A percentile compares a stretch with the other conserved stretches of the same genome.
These are phyloP conservation scores for Mythimna vitellina DNA, from an alignment of 2,888 invertebrate genomes.

Conservation along the genomic window DNA sequence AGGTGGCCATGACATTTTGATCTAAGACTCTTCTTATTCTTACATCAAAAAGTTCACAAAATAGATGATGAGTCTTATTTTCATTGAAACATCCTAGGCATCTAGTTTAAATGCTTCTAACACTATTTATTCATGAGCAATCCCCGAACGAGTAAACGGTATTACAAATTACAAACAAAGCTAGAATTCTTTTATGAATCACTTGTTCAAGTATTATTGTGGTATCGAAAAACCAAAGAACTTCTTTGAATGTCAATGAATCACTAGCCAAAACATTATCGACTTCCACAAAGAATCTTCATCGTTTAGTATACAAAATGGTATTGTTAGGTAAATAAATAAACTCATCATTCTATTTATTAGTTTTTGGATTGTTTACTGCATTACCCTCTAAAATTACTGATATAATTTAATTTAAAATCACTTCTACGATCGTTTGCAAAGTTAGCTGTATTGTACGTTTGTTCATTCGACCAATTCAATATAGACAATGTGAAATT, in stretches of 20 bases:
- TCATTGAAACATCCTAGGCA: neutral
- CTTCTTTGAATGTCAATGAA: slow-evolving; percentile 43
- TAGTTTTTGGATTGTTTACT: slow-evolving; percentile 1
- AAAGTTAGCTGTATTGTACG: neutral
- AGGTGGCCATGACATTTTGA: too few relatives aligned
- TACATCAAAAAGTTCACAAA: too few relatives aligned
- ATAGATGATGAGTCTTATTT: too few relatives aligned
- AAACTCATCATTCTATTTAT: slow-evolving; percentile 13
- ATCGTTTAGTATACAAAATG: slow-evolving; percentile 17
- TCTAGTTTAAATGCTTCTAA: neutral
- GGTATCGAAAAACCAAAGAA: slow-evolving; percentile 27
- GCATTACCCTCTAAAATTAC: neutral
- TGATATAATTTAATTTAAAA: neutral
- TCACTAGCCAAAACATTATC: slow-evolving; percentile 38
- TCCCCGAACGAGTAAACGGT: slow-evolving; percentile 17
- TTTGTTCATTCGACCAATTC: neutral
- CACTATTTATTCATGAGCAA: slow-evolving; percentile 10
- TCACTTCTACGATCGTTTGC: neutral
- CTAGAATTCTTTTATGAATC: slow-evolving; percentile 34
- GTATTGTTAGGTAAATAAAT: slow-evolving; percentile 13
- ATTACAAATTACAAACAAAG: slow-evolving; percentile 27
- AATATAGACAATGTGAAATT: neutral
- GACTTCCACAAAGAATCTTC: slow-evolving; percentile 24
- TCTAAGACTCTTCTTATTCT: too few relatives aligned
- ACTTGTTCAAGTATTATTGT: slow-evolving; percentile 14